Conservation (phyloP, 2,113 vertebrate species). For the Eulemur rufifrons region DNA sequence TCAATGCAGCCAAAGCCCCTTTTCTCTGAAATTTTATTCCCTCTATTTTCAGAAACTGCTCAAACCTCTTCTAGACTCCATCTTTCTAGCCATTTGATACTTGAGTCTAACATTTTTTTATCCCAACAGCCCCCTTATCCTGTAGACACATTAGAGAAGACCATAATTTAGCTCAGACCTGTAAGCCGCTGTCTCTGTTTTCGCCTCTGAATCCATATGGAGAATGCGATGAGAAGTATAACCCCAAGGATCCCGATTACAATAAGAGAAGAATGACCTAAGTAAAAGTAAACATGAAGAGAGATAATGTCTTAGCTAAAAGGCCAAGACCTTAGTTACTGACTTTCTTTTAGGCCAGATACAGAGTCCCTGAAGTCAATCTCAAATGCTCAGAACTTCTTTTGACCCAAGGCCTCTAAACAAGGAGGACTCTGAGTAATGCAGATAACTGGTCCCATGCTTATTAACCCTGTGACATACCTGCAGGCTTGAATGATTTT, state of each 20-base stretch:
- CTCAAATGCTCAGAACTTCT: not conserved
- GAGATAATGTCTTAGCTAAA: not conserved
- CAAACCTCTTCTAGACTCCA: not conserved
- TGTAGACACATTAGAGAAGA: not conserved
- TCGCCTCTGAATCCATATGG: conserved; percentile 44
- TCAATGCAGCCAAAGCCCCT: not conserved
- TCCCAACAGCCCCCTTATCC: not conserved
- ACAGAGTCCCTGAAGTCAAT: not conserved
- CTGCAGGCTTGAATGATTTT: not conserved
- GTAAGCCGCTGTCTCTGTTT: conserved; percentile 25
- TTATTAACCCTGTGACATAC: not conserved
- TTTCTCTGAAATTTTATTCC: not conserved
- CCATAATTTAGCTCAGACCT: conserved; percentile 45
- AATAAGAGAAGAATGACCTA: not conserved
- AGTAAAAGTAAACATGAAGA: not conserved
- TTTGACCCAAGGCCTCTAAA: not conserved
- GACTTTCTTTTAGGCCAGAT: not conserved
- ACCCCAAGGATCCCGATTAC: not conserved
- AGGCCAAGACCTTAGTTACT: too few species aligned
- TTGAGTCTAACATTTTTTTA: not conserved
- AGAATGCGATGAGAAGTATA: not conserved
- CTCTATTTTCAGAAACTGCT: not conserved
- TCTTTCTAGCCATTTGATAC: not conserved
- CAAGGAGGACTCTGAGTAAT: not conserved
- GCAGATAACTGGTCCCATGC: not conserved